A percentile compares a stretch with the other conserved stretches of the same genome.
These are phyloP conservation scores for Bos indicus DNA, from an alignment of 2,113 vertebrate genomes.

Conservation along the genomic window DNA sequence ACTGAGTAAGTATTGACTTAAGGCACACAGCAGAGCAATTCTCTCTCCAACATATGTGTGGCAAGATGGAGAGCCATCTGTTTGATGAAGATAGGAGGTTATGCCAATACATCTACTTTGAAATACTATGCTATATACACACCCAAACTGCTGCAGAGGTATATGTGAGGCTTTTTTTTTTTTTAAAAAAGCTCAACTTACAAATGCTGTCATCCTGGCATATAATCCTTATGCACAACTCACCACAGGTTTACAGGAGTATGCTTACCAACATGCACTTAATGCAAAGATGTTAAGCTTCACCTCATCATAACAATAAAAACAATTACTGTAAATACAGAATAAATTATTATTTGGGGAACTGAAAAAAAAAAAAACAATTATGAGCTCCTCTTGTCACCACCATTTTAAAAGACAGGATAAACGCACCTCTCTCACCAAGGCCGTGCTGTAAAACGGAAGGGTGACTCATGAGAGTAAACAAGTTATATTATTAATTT, in stretches of 20 bases:
- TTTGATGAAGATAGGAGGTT: conserved; percentile 74
- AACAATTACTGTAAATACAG: neutral
- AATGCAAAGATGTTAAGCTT: neutral
- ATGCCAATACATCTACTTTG: conserved; percentile 69
- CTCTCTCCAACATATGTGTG: conserved; percentile 73
- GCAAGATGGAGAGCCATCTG: conserved; percentile 69
- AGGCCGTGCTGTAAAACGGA: neutral
- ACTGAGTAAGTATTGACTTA: conserved; percentile 80
- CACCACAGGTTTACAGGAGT: neutral
- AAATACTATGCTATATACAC: conserved; percentile 70
- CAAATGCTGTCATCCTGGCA: conserved; percentile 61
- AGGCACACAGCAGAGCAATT: conserved; percentile 78
- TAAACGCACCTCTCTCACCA: neutral
- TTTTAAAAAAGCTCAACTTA: neutral
- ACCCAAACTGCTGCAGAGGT: conserved; percentile 67
- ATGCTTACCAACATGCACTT: neutral
- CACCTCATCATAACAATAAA: neutral
- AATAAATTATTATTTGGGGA: neutral
- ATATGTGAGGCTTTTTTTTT: conserved; percentile 50
- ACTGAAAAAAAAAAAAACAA: neutral
- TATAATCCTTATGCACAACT: conserved; percentile 60
- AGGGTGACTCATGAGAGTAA: neutral
- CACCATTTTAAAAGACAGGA: neutral
- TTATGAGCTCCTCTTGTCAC: neutral
- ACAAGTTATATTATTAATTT: neutral